Percentiles rank a stretch among this genome's conserved stretches.
phyloP scores from a whole-genome alignment of 2,113 vertebrate species.

The Ptychochromis oligacanthus region DNA sequence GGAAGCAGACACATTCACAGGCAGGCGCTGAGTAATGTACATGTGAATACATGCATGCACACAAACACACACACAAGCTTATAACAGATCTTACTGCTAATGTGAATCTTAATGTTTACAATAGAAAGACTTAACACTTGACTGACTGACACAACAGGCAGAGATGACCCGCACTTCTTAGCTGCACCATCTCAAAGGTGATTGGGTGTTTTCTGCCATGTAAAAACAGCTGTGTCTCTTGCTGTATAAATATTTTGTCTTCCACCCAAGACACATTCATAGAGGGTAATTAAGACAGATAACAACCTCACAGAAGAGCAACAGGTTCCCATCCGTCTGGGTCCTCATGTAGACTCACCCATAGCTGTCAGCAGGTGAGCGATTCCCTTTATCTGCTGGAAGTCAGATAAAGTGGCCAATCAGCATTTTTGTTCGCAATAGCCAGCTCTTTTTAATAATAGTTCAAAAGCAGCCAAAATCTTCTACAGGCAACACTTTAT shows the following conservation, averaged over 20 bases:
- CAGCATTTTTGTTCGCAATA: background rate
- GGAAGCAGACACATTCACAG: conserved; percentile 9
- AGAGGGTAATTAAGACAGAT: conserved; percentile 21
- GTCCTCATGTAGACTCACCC: background rate
- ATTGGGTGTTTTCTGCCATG: conserved; percentile 20
- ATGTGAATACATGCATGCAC: conserved; percentile 25
- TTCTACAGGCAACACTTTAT: conserved; percentile 17
- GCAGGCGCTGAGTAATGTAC: background rate
- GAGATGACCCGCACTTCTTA: background rate
- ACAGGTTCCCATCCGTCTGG: conserved; percentile 5
- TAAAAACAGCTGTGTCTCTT: conserved; percentile 19
- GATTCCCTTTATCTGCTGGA: background rate
- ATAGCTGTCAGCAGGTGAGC: background rate
- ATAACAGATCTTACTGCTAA: conserved; percentile 42
- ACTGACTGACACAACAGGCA: background rate
- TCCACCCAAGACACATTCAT: conserved; percentile 38
- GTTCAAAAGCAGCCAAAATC: conserved; percentile 43
- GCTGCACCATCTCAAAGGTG: conserved; percentile 36
- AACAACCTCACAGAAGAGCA: conserved; percentile 9
- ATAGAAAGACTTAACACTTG: conserved; percentile 26
- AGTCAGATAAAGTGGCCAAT: background rate
- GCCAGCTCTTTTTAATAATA: conserved; percentile 8
- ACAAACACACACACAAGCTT: background rate
- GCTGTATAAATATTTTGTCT: conserved; percentile 52
- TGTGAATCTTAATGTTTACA: conserved; percentile 78